A percentile compares a stretch with the other conserved stretches of the same genome.
These are phyloP conservation scores for Coptodon bakossiorum DNA, from an alignment of 2,113 vertebrate genomes.

Conservation along the genomic window DNA sequence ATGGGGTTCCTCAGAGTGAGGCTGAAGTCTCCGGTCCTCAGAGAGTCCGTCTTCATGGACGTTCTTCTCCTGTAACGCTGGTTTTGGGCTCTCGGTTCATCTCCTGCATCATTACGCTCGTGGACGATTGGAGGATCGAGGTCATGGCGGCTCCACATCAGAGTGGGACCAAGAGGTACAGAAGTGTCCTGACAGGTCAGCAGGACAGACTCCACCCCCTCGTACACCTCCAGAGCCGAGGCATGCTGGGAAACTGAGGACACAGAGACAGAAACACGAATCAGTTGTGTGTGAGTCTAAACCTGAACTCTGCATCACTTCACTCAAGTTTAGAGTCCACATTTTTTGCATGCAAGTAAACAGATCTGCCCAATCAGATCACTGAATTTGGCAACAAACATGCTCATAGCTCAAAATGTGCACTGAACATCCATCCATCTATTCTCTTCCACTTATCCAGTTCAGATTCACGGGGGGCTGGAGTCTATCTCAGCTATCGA, in stretches of 20 bases:
- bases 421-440: too few relatives aligned
- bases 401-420: too few relatives aligned
- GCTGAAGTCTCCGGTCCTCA: not conserved
- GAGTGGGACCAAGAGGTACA: fast-evolving
- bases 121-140: not conserved
- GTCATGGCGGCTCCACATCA: not conserved
- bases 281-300: too few relatives aligned
- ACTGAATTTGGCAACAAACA: too few relatives aligned
- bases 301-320: too few relatives aligned
- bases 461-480: too few relatives aligned
- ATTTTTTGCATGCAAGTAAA: too few relatives aligned
- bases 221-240: not conserved
- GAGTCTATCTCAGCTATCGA: fast-evolving
- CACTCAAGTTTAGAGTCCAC: too few relatives aligned
- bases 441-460: too few relatives aligned
- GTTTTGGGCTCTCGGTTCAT: not conserved
- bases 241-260: not conserved
- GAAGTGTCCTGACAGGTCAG: fast-evolving
- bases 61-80: not conserved
- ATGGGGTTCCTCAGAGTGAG: not conserved
- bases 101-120: fast-evolving
- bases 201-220: not conserved
- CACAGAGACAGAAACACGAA: not conserved
- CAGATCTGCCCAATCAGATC: too few relatives aligned
- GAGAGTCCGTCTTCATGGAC: not conserved